These are phyloP conservation scores for Umimayanthus chanpuru DNA, from an alignment of 92 coral and sea anemone genomes.

Conservation along the genomic window DNA sequence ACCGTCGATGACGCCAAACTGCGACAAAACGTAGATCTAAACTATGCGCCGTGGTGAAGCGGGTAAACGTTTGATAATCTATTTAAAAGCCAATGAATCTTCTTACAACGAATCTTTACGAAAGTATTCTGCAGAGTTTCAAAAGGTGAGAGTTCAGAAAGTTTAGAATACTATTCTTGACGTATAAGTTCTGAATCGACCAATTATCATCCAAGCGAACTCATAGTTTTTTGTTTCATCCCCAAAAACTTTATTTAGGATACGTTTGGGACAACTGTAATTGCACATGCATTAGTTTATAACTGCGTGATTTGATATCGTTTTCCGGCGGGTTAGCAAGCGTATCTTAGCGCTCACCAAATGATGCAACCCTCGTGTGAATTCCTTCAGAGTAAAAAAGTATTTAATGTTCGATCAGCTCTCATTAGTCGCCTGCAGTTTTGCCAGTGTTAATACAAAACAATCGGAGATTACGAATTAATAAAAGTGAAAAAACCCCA, in stretches of 20 bases:
- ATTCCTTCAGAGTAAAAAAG: not conserved
- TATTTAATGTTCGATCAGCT: not conserved
- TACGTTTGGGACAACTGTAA: not conserved
- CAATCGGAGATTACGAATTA: not conserved
- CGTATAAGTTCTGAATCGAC: not conserved
- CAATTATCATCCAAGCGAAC: slow-evolving; percentile 3
- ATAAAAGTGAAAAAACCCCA: not conserved
- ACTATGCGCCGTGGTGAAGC: not conserved
- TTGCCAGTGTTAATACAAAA: not conserved
- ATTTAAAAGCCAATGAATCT: not conserved
- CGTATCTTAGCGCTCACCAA: not conserved
- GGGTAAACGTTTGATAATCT: not conserved
- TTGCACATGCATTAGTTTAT: too few species aligned
- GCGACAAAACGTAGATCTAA: not conserved
- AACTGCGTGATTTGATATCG: not conserved
- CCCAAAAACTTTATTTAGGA: not conserved
- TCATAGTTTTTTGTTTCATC: not conserved
- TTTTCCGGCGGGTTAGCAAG: not conserved
- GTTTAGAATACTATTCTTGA: not conserved
- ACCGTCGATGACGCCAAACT: not conserved
- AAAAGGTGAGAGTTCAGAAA: not conserved
- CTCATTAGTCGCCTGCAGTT: slow-evolving; percentile 20
- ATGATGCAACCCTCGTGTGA: not conserved
- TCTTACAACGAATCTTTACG: not conserved
- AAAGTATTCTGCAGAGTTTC: not conserved